Base-by-base conservation (phyloP, 2,797 vertebrate species). In the Acanthornis magna region DNA sequence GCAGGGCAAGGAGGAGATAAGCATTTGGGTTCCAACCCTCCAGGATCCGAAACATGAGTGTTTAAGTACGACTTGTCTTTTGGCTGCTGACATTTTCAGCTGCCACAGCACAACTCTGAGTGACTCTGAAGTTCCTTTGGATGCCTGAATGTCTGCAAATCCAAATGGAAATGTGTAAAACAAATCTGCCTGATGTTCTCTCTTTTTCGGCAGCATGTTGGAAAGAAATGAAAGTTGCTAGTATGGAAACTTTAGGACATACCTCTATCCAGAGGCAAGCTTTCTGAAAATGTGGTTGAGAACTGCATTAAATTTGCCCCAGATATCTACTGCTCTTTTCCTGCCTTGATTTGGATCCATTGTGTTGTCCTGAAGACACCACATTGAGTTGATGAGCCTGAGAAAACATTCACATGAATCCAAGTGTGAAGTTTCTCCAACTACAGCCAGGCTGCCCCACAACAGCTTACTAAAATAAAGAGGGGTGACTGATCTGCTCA, bases 31-130 rank as follows among this genome's bases (percentile, higher is more conserved):
- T 71, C 54, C 34, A 62, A 5, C 21, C 43, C 9, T 14, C 55
- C 10, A 2, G 86, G 54, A 78, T 85, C 55, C 74, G 60, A 73
- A 95, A 32, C 16, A 30, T 0, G 2, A 87, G 40, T 20, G 4
- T 79, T 67, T 43, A 74, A 82, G 75, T 25, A 68, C 1, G 7
- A 40, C 47, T 79, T 75, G 70, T 48, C 58, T 94, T 73, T 85
- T 91, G 66, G 29, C 65, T 71, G 77, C 22, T 91, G 95, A 72
- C 65, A 77, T 83, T 94, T 94, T 77, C 95, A 75, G 27, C 75
- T 68, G 32, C 74, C 42, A 21, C 81, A 76, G 50, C 22, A 19
- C 5, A 10, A 11, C 51, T 61, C 88, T n/a, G 51, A 89, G 60
- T 4, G 36, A n/a, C n/a, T 92, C 81, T 63, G 42, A 68, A 54